Evolutionary conservation across 1,140 invertebrate species (phyloP), one percentile per base, ranked within the genome.

Genomic region (Brachionus plicatilis): DNA sequence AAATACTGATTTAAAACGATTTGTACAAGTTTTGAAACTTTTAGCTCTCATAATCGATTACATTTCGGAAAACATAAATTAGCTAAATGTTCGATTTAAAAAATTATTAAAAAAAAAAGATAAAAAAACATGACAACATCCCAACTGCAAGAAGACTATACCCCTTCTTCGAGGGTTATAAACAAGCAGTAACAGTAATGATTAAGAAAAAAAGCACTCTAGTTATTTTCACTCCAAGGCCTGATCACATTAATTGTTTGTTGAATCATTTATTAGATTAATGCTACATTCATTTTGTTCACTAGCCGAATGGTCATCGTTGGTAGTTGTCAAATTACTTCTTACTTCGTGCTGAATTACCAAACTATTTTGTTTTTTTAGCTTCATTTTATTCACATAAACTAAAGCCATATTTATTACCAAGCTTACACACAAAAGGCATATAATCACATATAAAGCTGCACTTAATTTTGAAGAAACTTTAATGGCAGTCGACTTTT

Each of bases 391-490:
- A 27, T 53, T 82, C 6, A 82, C 24, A 82, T 82, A 82, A 14
- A 82, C 56, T 11, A 82, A 29, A 47, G 60, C 60, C 20, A 82
- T 68, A 37, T 82, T 82, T 65, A 82, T 82, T 8, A 82, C 12
- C 14, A 82, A 68, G 29, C 79, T 82, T 37, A 82, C 60, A 27
- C 79, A 82, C 20, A 82, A 45, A 12, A 82, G 43, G 8, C 79
- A 82, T 17, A 82, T 65, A 37, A 82, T 56, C 20, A 82, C 60
- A 37, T 82, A 82, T 5, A 82, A 47, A n/a, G 79, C 79, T 65
- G 43, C 17, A 68, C 33, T 82, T 43, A 82, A 27, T 41, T 82
- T 60, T 1, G 79, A 56, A 37, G 50, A 65, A 17, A 41, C 14
- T 72, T 17, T 72, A 17, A n/a, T 29, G 14, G n/a, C 20, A 20